These are phyloP conservation scores for Seira sanloemensis DNA, from an alignment of 2,888 invertebrate genomes.

Conservation along the genomic window DNA sequence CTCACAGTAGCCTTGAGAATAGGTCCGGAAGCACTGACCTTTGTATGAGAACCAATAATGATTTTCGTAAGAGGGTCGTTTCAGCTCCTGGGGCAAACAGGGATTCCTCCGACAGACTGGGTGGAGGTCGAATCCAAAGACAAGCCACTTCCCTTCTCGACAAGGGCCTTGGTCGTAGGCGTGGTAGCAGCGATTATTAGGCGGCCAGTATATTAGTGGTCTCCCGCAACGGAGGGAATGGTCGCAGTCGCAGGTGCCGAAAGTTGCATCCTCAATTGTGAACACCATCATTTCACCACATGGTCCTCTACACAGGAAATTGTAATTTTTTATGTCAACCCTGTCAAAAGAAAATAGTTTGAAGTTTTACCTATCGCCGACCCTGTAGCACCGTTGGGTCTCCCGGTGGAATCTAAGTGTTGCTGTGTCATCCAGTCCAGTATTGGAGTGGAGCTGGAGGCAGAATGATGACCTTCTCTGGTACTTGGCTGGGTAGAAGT, in stretches of 20 bases:
- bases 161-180: constrained; percentile 63
- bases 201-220: constrained; percentile 60
- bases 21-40: constrained; percentile 57
- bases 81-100: constrained; percentile 31
- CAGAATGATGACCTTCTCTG: constrained; percentile 45
- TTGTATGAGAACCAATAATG: constrained; percentile 59
- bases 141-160: constrained; percentile 62
- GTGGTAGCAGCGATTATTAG: constrained; percentile 55
- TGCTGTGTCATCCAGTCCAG: constrained; percentile 20
- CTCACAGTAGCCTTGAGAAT: constrained; percentile 53
- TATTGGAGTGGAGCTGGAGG: constrained; percentile 6
- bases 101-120: constrained; percentile 58
- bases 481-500: constrained; percentile 18
- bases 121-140: constrained; percentile 64
- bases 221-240: constrained; percentile 55
- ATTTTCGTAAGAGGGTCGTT: constrained; percentile 35
- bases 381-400: constrained; percentile 56
- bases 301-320: constrained; percentile 45
- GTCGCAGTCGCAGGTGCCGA: constrained; percentile 64
- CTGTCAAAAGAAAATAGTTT: too few species aligned
- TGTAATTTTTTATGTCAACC: background rate
- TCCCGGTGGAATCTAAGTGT: constrained; percentile 52
- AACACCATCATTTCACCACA: constrained; percentile 65
- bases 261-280: constrained; percentile 54
- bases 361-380: constrained; percentile 51